A percentile compares a stretch with the other conserved stretches of the same genome.
Conservation (phyloP, 2,113 vertebrate species). For the Salvelinus sp. region DNA sequence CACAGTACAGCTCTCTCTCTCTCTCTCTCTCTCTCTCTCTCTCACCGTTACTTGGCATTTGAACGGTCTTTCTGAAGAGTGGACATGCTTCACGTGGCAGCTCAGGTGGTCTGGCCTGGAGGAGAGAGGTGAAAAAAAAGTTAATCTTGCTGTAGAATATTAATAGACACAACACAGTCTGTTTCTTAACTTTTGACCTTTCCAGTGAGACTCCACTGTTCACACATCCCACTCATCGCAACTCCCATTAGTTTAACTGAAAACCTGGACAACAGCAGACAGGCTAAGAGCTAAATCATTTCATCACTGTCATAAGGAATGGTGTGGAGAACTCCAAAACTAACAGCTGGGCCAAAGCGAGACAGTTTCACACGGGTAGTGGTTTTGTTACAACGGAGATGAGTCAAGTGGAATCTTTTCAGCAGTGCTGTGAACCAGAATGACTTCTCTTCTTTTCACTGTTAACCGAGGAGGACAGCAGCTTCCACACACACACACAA, state of each 20-base stretch:
- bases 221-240: not conserved
- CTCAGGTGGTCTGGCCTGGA: constrained; percentile 75
- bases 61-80: constrained; percentile 97
- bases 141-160: no score
- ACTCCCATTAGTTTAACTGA: not conserved
- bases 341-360: not conserved
- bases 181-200: not conserved
- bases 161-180: not conserved
- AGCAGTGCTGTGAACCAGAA: constrained; percentile 49
- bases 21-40: not conserved
- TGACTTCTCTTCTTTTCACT: constrained; percentile 6
- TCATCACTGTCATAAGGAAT: not conserved
- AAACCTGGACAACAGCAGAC: not conserved
- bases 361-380: not conserved
- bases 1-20: no score
- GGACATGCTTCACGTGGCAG: constrained; percentile 96
- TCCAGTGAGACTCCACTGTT: not conserved
- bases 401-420: constrained; percentile 44
- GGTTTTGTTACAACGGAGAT: constrained; percentile 30
- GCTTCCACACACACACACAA: constrained; percentile 43
- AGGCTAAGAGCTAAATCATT: not conserved
- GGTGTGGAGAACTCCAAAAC: not conserved
- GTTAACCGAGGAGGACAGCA: constrained; percentile 23
- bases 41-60: constrained; percentile 96
- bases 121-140: constrained; percentile 18